These are phyloP conservation scores for Nomada flava DNA, from an alignment of 2,888 invertebrate species.

Conservation along the genomic window DNA sequence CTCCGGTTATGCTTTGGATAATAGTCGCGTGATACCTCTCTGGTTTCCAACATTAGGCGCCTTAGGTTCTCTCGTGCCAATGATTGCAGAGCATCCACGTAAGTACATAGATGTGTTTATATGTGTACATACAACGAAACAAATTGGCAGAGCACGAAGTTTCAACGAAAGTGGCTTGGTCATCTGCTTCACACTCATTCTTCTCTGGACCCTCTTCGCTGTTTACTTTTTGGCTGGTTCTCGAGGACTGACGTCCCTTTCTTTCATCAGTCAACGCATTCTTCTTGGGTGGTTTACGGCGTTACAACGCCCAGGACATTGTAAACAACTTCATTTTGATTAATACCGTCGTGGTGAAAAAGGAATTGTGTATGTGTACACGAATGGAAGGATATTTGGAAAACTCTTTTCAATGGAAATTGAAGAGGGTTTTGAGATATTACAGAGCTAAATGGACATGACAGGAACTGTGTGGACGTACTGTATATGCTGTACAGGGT, in stretches of 20 bases:
- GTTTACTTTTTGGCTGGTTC: slow-evolving; percentile 32
- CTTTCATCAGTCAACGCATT: slow-evolving; percentile 5
- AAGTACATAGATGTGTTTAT: slow-evolving; percentile 1
- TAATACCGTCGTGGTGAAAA: background rate
- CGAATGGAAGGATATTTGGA: background rate
- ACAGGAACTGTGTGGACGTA: too few species aligned
- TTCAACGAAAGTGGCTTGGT: slow-evolving; percentile 22
- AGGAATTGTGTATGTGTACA: background rate
- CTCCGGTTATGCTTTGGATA: slow-evolving; percentile 68
- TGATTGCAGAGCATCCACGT: slow-evolving; percentile 64
- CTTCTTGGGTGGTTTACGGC: background rate
- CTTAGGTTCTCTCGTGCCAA: slow-evolving; percentile 69
- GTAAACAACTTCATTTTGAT: slow-evolving; percentile 33
- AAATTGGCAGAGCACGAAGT: slow-evolving; percentile 30
- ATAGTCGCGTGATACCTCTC: slow-evolving; percentile 70
- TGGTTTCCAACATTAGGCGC: slow-evolving; percentile 42
- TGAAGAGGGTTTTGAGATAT: background rate
- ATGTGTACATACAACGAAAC: slow-evolving; percentile 44
- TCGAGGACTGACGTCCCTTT: slow-evolving; percentile 32
- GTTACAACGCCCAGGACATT: background rate
- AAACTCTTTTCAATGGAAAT: background rate
- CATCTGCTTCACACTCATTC: slow-evolving; percentile 35
- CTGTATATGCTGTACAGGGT: too few species aligned
- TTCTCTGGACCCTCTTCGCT: background rate
- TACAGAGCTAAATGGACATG: too few species aligned